phyloP scores from a whole-genome alignment of 2,113 vertebrate species.

The Poeciliopsis occidentalis region DNA sequence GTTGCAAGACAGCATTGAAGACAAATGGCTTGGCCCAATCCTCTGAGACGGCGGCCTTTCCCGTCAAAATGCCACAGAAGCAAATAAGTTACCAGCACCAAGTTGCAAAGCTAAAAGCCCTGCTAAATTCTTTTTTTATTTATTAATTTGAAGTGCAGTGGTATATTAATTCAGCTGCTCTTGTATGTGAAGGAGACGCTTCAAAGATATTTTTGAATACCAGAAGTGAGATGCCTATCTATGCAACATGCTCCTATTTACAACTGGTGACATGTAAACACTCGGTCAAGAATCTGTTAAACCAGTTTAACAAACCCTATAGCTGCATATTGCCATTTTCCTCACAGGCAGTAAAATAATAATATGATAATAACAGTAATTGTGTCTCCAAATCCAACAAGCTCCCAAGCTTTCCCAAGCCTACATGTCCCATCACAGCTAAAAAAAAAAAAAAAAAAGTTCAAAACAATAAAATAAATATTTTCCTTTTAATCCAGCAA shows the following conservation, averaged over 20 bases:
- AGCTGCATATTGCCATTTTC: neutral
- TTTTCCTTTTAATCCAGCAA: neutral
- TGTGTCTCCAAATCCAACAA: neutral
- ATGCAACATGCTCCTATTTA: neutral
- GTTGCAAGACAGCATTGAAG: slow-evolving; percentile 50
- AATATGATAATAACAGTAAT: too few species aligned
- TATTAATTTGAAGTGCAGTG: neutral
- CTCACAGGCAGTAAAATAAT: neutral
- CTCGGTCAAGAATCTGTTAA: neutral
- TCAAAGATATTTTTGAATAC: neutral
- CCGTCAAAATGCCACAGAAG: slow-evolving; percentile 51
- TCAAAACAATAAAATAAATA: neutral
- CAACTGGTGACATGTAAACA: neutral
- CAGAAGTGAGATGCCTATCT: neutral
- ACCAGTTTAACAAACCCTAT: neutral
- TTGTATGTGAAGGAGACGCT: neutral
- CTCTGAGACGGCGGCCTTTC: slow-evolving; percentile 44
- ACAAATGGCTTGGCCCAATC: slow-evolving; percentile 51
- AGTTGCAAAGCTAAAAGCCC: slow-evolving; percentile 5
- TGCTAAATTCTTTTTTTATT: neutral
- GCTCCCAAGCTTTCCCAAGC: neutral
- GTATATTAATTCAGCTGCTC: neutral
- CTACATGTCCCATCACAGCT: neutral
- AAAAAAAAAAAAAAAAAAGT: neutral
- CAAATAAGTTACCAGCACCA: slow-evolving; percentile 19